Conservation (phyloP, 92 coral and sea anemone species). For the Desmophyllum pertusum region DNA sequence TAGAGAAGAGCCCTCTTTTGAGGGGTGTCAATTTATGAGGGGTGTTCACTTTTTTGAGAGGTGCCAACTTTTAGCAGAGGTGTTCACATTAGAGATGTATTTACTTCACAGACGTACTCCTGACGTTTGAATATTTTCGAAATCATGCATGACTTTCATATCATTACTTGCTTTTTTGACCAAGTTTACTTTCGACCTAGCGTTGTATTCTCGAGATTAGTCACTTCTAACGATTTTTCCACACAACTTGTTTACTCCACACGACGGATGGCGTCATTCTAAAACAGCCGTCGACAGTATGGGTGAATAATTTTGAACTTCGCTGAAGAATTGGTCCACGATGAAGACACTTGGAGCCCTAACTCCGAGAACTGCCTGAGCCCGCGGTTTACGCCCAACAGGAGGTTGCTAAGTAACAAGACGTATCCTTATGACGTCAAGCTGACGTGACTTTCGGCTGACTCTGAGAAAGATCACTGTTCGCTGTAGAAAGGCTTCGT, state of each 20-base stretch:
- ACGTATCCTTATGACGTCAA: background rate
- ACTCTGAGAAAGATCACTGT: background rate
- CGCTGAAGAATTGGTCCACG: background rate
- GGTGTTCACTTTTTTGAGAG: no score
- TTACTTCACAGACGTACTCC: background rate
- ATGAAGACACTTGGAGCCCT: background rate
- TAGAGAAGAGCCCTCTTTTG: no score
- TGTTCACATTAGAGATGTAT: background rate
- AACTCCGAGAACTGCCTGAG: background rate
- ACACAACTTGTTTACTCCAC: background rate
- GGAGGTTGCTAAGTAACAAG: constrained; percentile 5
- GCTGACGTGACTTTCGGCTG: no score
- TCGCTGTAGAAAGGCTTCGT: background rate
- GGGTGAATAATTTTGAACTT: background rate
- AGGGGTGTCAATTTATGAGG: no score
- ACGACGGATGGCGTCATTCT: background rate
- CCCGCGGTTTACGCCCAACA: background rate
- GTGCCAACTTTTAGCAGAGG: no score
- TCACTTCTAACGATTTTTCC: background rate
- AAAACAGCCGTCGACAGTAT: background rate
- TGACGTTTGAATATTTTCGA: background rate
- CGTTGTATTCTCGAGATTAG: no score
- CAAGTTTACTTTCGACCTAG: background rate
- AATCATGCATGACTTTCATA: background rate
- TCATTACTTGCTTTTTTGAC: background rate